Evolutionary conservation across 2,113 vertebrate species (phyloP).

Genomic region (Ophthalmolycus amberensis): DNA sequence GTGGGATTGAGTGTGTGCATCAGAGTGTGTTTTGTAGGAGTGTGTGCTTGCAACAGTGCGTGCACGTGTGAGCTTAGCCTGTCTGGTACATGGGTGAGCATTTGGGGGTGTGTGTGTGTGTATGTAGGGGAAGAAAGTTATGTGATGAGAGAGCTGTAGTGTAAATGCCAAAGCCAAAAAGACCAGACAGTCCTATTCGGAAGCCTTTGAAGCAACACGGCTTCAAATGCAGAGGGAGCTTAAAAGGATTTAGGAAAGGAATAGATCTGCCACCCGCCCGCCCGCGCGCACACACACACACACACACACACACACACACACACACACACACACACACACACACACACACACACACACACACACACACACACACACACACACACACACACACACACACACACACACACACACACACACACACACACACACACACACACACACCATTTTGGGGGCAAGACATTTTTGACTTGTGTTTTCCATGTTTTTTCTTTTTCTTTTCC

Average conservation of each 20-base stretch:
- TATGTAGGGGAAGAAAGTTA: slow-evolving; percentile 37
- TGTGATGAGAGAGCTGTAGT: slow-evolving; percentile 32
- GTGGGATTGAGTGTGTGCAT: slow-evolving; percentile 48
- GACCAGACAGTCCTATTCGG: slow-evolving; percentile 53
- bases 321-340: slow-evolving; percentile 31
- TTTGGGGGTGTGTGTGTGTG: slow-evolving; percentile 17
- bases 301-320: slow-evolving; percentile 18
- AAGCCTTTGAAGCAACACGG: slow-evolving; percentile 54
- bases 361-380: slow-evolving; percentile 18
- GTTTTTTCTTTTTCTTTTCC: background rate
- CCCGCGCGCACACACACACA: slow-evolving; percentile 35
- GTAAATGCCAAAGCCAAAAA: slow-evolving; percentile 54
- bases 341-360: slow-evolving; percentile 31
- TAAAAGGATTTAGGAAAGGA: slow-evolving; percentile 35
- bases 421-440: slow-evolving; percentile 18
- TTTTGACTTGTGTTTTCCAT: background rate
- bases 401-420: slow-evolving; percentile 27
- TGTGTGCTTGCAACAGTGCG: slow-evolving; percentile 21
- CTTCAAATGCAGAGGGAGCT: slow-evolving; percentile 53
- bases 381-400: slow-evolving; percentile 22
- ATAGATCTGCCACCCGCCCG: slow-evolving; percentile 28
- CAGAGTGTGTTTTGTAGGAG: slow-evolving; percentile 16
- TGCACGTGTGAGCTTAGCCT: slow-evolving; percentile 31
- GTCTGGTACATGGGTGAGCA: slow-evolving; percentile 3
- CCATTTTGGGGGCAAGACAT: background rate